These are phyloP conservation scores for Aurelia sp. DNA, from an alignment of 30 jellyfish, hydroid and myxozoan species.

Conservation along the genomic window DNA sequence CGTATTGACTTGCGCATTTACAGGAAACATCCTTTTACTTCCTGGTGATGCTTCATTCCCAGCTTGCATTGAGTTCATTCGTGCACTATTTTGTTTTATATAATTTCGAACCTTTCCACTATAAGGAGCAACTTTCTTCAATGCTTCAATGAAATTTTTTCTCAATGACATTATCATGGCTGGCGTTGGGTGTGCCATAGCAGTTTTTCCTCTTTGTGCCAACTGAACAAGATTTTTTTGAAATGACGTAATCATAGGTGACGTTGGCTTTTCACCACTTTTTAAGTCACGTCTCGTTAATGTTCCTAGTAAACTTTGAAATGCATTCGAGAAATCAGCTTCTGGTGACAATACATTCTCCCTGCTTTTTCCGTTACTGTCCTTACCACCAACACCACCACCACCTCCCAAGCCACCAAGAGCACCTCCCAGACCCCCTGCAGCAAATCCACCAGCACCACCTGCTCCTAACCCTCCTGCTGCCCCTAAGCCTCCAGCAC, in stretches of 20 bases:
- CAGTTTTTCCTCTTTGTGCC: slow-evolving; percentile 26
- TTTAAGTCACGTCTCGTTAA: slow-evolving; percentile 68
- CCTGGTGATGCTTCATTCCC: neutral
- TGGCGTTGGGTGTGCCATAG: slow-evolving; percentile 39
- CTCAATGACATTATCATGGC: slow-evolving; percentile 35
- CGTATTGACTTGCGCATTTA: neutral
- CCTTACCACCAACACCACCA: slow-evolving; percentile 40
- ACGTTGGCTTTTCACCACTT: neutral
- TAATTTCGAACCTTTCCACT: slow-evolving; percentile 34
- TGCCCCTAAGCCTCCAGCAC: slow-evolving; percentile 43
- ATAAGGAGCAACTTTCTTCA: slow-evolving; percentile 64
- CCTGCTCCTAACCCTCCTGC: slow-evolving; percentile 69
- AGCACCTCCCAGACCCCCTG: slow-evolving; percentile 43
- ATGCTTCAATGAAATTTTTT: slow-evolving; percentile 19
- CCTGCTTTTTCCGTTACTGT: slow-evolving; percentile 40
- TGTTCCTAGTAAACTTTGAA: slow-evolving; percentile 56
- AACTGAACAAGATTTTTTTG: slow-evolving; percentile 12
- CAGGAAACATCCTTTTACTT: neutral
- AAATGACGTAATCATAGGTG: slow-evolving; percentile 7
- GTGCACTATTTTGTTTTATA: slow-evolving; percentile 17
- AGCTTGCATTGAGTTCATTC: neutral
- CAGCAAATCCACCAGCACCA: slow-evolving; percentile 50
- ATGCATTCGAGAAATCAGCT: slow-evolving; percentile 42
- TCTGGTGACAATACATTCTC: slow-evolving; percentile 35
- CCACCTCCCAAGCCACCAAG: slow-evolving; percentile 50